Evolutionary conservation across 2,797 vertebrate genomes (phyloP).

Genomic region (Pterois miles): DNA sequence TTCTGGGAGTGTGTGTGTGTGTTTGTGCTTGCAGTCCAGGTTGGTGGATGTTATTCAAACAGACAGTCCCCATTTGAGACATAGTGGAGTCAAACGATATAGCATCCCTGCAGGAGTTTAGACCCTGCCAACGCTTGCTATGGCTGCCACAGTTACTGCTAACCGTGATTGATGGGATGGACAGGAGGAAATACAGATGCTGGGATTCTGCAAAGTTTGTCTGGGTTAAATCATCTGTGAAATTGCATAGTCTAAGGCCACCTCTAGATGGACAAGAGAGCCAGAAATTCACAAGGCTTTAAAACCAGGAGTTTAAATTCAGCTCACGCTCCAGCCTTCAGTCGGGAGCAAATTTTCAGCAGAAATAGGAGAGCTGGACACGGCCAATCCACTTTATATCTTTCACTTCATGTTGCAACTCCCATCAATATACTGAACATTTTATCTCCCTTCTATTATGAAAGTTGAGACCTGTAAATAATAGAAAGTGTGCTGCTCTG

Average conservation of each 20-base stretch:
- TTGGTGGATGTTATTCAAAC: conserved; percentile 6
- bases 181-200: neutral
- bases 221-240: conserved; percentile 49
- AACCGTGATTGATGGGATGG: conserved; percentile 16
- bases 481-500: conserved; percentile 1
- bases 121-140: neutral
- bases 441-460: neutral
- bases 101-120: neutral
- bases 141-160: neutral
- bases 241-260: conserved; percentile 35
- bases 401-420: conserved; percentile 1
- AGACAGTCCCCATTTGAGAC: neutral
- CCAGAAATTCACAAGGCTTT: conserved; percentile 32
- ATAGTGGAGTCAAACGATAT: neutral
- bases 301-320: conserved; percentile 47
- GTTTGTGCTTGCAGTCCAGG: neutral
- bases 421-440: neutral
- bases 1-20: neutral
- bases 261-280: conserved; percentile 2
- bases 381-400: conserved; percentile 30
- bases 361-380: neutral
- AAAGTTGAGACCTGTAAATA: conserved; percentile 18
- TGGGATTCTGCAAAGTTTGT: conserved; percentile 37
- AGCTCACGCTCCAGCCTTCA: conserved; percentile 8
- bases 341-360: neutral